Evolutionary conservation across 2,797 vertebrate genomes (phyloP).

Genomic region (Fistularia tabacaria): DNA sequence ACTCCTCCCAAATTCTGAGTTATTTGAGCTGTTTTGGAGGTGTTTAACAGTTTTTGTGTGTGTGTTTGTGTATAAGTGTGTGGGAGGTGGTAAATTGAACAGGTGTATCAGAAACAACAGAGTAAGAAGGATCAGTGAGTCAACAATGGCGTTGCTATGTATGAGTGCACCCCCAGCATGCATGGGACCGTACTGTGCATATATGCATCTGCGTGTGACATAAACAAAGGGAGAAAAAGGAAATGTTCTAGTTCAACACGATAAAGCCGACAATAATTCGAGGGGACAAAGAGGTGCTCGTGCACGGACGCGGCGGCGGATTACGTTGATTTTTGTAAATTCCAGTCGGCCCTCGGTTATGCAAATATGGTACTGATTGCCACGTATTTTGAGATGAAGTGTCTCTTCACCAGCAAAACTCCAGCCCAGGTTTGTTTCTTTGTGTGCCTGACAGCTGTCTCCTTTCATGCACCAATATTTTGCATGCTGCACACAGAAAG

Average conservation of each 20-base stretch:
- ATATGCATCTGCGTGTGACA: background rate
- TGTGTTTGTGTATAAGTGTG: conserved; percentile 20
- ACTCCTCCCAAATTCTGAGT: conserved; percentile 52
- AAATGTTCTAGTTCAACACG: conserved; percentile 42
- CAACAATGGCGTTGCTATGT: conserved; percentile 20
- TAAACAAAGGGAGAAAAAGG: conserved; percentile 29
- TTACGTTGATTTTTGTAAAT: conserved; percentile 53
- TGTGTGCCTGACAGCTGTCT: too few relatives aligned
- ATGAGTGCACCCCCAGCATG: conserved; percentile 5
- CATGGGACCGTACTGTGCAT: background rate
- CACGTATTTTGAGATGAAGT: conserved; percentile 36
- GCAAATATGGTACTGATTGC: conserved; percentile 45
- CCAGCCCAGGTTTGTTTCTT: too few relatives aligned
- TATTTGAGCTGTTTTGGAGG: conserved; percentile 49
- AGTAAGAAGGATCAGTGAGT: conserved; percentile 58
- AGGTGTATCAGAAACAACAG: conserved; percentile 65
- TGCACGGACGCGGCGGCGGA: conserved; percentile 21
- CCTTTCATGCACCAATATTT: too few relatives aligned
- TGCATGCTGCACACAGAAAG: too few relatives aligned
- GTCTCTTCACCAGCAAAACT: background rate
- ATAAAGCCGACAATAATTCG: conserved; percentile 36
- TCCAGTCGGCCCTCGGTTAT: conserved; percentile 45
- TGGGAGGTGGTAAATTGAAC: conserved; percentile 63
- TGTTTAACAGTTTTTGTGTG: conserved; percentile 27
- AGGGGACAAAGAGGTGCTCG: conserved; percentile 17